Percentiles rank a stretch among this genome's conserved stretches.
These are phyloP conservation scores for Odontomyia ornata DNA, from an alignment of 2,888 invertebrate genomes.

Conservation along the genomic window DNA sequence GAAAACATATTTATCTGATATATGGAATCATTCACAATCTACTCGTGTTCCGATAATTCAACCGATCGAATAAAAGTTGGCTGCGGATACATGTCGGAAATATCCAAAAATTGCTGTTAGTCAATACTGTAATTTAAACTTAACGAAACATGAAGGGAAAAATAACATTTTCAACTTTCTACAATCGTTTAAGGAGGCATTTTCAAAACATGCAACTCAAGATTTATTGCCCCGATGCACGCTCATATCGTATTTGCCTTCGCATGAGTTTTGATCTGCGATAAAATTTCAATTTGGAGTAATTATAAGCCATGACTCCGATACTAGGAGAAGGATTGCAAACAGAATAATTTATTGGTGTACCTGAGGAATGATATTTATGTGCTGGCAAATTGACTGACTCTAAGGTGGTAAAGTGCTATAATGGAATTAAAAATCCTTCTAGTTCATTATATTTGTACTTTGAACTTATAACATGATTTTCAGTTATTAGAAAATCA, in stretches of 20 bases:
- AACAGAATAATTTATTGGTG: constrained; percentile 20
- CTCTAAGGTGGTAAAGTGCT: no score
- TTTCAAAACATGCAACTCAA: constrained; percentile 36
- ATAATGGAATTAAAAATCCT: no score
- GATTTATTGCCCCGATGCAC: constrained; percentile 33
- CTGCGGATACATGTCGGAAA: background rate
- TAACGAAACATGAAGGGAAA: background rate
- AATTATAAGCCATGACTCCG: constrained; percentile 20
- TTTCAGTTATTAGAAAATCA: no score
- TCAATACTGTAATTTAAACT: constrained; percentile 4
- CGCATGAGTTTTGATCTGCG: constrained; percentile 19
- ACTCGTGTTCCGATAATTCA: background rate
- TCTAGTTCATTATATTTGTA: no score
- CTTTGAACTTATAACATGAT: no score
- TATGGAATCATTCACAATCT: background rate
- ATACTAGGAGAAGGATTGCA: background rate
- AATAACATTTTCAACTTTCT: background rate
- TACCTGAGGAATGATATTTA: background rate
- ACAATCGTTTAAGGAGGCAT: background rate
- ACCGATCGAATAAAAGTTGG: background rate
- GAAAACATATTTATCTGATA: constrained; percentile 9
- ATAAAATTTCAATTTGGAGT: constrained; percentile 42
- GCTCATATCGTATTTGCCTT: constrained; percentile 29
- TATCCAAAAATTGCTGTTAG: background rate
- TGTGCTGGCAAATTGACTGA: no score